Evolutionary conservation across 2,797 vertebrate genomes (phyloP), one percentile per base, ranked within the genome.

Genomic region (Propithecus deckenii): DNA sequence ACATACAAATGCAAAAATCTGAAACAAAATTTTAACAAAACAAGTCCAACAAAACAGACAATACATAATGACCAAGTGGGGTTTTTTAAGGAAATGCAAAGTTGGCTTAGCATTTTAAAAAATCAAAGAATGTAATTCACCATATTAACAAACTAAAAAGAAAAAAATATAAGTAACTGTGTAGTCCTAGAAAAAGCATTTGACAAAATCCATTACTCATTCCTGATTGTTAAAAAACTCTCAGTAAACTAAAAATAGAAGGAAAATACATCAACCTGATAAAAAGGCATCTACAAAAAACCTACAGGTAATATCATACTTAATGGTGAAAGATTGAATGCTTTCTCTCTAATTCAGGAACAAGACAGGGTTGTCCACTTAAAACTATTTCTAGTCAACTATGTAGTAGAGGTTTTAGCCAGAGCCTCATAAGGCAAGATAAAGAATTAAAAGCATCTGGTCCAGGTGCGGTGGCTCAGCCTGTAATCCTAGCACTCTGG

Each of bases 81-180:
- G 25, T n/a, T 74, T 93, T 50, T 85, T 11, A 91, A 96, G 88
- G 35, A 69, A 93, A 88, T 91, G 5, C 25, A 91, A 87, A 90
- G 41, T 86, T 86, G 28, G 7, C 15, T 78, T 90, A 92, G 52
- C 18, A 57, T 57, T 48, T 72, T 7, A 46, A 55, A 75, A 90
- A 87, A 59, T n/a, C 52, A 88, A 61, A 85, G 20, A 72, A 88
- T 48, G 30, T 20, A 52, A 48, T 74, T 92, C 55, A 59, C 78
- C 41, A 52, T 89, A 81, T 81, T 80, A 89, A 83, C 30, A 63
- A 75, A 76, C 41, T 23, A 38, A 79, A 79, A 92, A 30, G n/a
- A 28, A 69, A 78, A 55, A 52, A 46, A 74, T 30, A 43, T 43
- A 41, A 17, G 83, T 18, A 86, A 22, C 14, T 46, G 7, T 84